These are phyloP conservation scores for Pollenia labialis DNA, from an alignment of 2,888 invertebrate species.

Conservation along the genomic window DNA sequence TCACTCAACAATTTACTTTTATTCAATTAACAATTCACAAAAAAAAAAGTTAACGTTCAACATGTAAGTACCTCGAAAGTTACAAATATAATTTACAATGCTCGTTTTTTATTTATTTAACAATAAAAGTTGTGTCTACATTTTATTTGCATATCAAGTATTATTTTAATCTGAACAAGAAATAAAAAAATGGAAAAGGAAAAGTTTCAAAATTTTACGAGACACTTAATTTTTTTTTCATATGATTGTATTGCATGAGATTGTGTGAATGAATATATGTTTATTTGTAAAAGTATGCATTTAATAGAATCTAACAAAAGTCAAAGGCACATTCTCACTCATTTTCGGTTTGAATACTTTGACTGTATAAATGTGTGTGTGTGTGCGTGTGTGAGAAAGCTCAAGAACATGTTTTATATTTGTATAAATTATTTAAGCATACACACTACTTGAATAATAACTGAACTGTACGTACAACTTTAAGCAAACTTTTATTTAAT, in stretches of 20 bases:
- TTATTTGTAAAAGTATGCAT: background rate
- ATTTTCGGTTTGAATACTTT: constrained; percentile 10
- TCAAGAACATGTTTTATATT: constrained; percentile 2
- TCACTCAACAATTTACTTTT: constrained; percentile 1
- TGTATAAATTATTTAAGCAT: constrained; percentile 24
- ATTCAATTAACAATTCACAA: constrained; percentile 22
- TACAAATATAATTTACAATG: constrained; percentile 15
- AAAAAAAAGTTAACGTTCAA: background rate
- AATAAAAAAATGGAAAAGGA: background rate
- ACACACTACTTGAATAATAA: background rate
- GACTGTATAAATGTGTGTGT: background rate
- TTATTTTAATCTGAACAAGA: background rate
- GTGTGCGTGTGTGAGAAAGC: background rate
- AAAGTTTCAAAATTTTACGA: constrained; percentile 15
- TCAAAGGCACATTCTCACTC: background rate
- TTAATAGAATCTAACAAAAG: background rate
- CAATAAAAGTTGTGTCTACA: constrained; percentile 43
- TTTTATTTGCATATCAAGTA: constrained; percentile 43
- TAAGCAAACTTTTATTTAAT: background rate
- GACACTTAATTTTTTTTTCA: background rate
- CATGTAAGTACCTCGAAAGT: background rate
- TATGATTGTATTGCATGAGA: background rate
- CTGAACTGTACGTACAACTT: constrained; percentile 15
- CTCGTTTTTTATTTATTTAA: constrained; percentile 27
- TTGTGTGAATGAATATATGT: background rate